Percentiles rank a stretch among this genome's conserved stretches.
phyloP scores from a whole-genome alignment of 2,888 invertebrate species.

The Eulithis prunata region DNA sequence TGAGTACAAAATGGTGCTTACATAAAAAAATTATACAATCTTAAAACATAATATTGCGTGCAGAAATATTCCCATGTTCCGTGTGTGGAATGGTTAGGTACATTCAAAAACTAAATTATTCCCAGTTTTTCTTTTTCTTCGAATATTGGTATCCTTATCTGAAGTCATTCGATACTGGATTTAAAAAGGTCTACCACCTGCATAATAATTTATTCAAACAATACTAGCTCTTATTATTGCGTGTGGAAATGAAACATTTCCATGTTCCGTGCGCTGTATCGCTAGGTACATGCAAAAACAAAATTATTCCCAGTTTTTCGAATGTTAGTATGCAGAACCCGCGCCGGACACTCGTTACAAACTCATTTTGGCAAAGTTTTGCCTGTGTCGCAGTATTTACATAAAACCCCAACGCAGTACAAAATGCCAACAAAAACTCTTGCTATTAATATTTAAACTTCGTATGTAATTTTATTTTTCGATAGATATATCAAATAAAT shows the following conservation, averaged over 20 bases:
- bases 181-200: not conserved
- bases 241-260: slow-evolving; percentile 4
- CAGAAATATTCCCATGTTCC: not conserved
- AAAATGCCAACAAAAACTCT: slow-evolving; percentile 51
- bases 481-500: not conserved
- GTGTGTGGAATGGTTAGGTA: slow-evolving; percentile 13
- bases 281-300: slow-evolving; percentile 32
- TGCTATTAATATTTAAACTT: slow-evolving; percentile 22
- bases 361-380: slow-evolving; percentile 58
- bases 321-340: slow-evolving; percentile 44
- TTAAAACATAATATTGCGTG: not conserved
- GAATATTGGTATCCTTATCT: slow-evolving; percentile 32
- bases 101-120: slow-evolving; percentile 35
- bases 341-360: slow-evolving; percentile 55
- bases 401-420: slow-evolving; percentile 49
- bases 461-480: not conserved
- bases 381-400: slow-evolving; percentile 54
- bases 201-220: not conserved
- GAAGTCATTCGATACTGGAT: too few relatives aligned
- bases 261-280: not conserved
- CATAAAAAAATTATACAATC: not conserved
- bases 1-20: not conserved
- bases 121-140: slow-evolving; percentile 27
- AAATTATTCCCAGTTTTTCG: slow-evolving; percentile 32
- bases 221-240: not conserved